Evolutionary conservation across 2,888 invertebrate species (phyloP).

Genomic region (Perdita meconis): DNA sequence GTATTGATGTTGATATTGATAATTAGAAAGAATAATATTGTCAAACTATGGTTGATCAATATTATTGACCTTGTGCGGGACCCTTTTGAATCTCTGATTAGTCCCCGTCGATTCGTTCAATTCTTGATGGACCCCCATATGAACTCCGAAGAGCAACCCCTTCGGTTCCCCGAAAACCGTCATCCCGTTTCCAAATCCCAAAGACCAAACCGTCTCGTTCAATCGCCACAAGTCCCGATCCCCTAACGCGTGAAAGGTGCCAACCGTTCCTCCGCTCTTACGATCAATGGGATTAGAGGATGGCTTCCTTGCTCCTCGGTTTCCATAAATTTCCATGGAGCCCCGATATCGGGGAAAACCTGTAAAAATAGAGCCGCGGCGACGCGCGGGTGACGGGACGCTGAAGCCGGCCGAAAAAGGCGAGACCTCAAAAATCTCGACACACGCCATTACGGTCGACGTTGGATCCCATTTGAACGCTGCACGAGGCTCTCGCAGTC

Average conservation of each 20-base stretch:
- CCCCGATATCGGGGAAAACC: constrained; percentile 30
- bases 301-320: constrained; percentile 10
- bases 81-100: too few species aligned
- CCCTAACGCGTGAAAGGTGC: not conserved
- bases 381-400: not conserved
- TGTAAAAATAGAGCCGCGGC: not conserved
- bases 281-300: constrained; percentile 42
- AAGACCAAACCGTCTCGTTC: constrained; percentile 5
- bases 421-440: constrained; percentile 71
- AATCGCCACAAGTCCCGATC: constrained; percentile 16
- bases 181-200: not conserved
- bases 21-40: too few species aligned
- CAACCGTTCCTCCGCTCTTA: constrained; percentile 14
- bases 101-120: too few species aligned
- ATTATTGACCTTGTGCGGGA: too few species aligned
- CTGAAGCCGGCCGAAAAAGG: constrained; percentile 58
- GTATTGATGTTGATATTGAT: too few species aligned
- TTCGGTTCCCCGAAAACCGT: not conserved
- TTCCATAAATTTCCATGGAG: constrained; percentile 53
- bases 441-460: constrained; percentile 70
- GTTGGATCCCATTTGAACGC: constrained; percentile 76
- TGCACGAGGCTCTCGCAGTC: constrained; percentile 66
- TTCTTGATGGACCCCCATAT: too few species aligned
- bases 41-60: too few species aligned
- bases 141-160: not conserved